phyloP scores from a whole-genome alignment of 2,888 invertebrate species.

The Morpho deidamia region DNA sequence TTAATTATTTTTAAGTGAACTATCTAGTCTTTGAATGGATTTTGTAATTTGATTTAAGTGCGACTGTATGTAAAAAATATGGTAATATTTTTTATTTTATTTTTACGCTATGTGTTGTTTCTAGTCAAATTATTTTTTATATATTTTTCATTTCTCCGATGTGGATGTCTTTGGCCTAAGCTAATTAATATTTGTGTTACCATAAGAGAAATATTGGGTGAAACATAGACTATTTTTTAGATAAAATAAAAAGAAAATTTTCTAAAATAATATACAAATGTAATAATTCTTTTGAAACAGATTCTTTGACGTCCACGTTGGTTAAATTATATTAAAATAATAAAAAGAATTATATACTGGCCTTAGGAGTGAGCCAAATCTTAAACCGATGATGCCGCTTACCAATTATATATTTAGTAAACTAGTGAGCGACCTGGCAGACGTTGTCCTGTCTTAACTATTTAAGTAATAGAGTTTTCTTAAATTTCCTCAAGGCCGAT shows the following conservation, averaged over 20 bases:
- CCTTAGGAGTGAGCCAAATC: slow-evolving; percentile 68
- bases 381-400: slow-evolving; percentile 44
- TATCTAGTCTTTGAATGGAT: slow-evolving; percentile 24
- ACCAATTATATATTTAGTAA: slow-evolving; percentile 29
- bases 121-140: slow-evolving; percentile 73
- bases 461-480: not conserved
- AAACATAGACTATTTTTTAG: slow-evolving; percentile 17
- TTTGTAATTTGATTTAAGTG: slow-evolving; percentile 37
- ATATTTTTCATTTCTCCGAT: slow-evolving; percentile 45
- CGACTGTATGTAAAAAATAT: slow-evolving; percentile 58
- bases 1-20: slow-evolving; percentile 19
- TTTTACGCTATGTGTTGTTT: slow-evolving; percentile 60
- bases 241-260: slow-evolving; percentile 21
- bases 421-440: not conserved
- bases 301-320: slow-evolving; percentile 44
- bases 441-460: not conserved
- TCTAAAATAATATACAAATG: slow-evolving; percentile 25
- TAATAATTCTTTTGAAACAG: slow-evolving; percentile 20
- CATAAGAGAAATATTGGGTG: slow-evolving; percentile 8
- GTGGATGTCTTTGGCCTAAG: slow-evolving; percentile 41
- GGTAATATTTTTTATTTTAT: slow-evolving; percentile 48
- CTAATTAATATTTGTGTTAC: slow-evolving; percentile 9
- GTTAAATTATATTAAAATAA: slow-evolving; percentile 46
- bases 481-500: no score
- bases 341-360: slow-evolving; percentile 71